phyloP scores from a whole-genome alignment of 2,113 vertebrate genomes.

The Trichomycterus rosablanca region DNA sequence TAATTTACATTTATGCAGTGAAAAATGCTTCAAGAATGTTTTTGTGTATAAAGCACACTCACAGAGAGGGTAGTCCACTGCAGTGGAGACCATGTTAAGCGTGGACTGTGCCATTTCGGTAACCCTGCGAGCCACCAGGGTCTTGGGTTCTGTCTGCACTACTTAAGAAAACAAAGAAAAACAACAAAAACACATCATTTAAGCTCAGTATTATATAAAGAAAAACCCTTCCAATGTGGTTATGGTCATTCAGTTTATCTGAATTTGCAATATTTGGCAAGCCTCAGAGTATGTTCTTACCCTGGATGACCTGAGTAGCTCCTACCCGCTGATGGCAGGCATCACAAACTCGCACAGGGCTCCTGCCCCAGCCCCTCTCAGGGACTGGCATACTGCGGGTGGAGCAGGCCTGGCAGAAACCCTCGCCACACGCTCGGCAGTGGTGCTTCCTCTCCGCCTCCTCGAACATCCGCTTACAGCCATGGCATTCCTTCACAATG shows the following conservation, averaged over 20 bases:
- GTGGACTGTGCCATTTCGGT: slow-evolving; percentile 76
- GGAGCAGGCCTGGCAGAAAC: slow-evolving; percentile 77
- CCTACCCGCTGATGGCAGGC: slow-evolving; percentile 65
- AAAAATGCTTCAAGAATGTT: no score
- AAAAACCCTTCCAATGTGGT: no score
- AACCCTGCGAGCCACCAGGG: slow-evolving; percentile 71
- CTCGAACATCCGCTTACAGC: slow-evolving; percentile 65
- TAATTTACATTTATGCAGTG: no score
- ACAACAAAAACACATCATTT: neutral
- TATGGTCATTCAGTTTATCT: no score
- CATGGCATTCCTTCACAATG: slow-evolving; percentile 62
- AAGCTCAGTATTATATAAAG: no score
- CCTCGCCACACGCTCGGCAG: slow-evolving; percentile 74
- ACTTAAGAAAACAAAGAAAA: slow-evolving; percentile 38
- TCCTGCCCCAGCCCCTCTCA: slow-evolving; percentile 71
- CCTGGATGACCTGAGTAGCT: slow-evolving; percentile 46
- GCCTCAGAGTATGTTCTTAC: no score
- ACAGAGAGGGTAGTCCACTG: slow-evolving; percentile 76
- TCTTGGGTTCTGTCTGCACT: slow-evolving; percentile 58
- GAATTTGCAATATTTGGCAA: no score
- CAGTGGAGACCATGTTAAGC: slow-evolving; percentile 67
- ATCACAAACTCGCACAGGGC: slow-evolving; percentile 71
- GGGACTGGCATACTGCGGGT: slow-evolving; percentile 71
- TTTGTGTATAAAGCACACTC: slow-evolving; percentile 40
- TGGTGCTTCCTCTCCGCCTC: slow-evolving; percentile 75